Conservation (phyloP, 2,888 invertebrate species). For the Rambutsinella grinnellia region DNA sequence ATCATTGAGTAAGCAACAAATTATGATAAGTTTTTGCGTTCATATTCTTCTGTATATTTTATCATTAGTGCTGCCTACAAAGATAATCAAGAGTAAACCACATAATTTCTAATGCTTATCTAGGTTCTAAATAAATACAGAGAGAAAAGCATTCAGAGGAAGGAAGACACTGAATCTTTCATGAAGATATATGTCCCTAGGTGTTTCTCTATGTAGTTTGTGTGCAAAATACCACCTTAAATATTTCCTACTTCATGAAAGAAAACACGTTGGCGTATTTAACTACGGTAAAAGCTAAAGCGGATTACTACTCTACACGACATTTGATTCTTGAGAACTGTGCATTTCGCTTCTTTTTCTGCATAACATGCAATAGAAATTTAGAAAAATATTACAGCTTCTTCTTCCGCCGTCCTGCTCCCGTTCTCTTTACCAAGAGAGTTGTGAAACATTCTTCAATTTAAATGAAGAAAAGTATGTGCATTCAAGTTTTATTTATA, state of each 20-base stretch:
- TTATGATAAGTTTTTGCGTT: too few species aligned
- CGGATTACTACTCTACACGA: not conserved
- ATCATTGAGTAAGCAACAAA: too few species aligned
- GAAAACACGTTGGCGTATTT: constrained; percentile 4
- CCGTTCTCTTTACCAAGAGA: not conserved
- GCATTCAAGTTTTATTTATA: not conserved
- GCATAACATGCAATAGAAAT: not conserved
- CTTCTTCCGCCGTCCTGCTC: constrained; percentile 8
- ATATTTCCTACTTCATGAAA: not conserved
- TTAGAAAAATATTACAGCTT: not conserved
- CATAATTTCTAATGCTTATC: too few species aligned
- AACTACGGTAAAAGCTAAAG: not conserved
- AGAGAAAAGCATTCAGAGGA: constrained; percentile 22
- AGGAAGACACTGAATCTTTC: constrained; percentile 45
- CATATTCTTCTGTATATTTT: too few species aligned
- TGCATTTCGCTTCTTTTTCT: not conserved
- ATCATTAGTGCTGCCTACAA: too few species aligned
- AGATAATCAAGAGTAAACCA: too few species aligned
- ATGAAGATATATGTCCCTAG: constrained; percentile 31
- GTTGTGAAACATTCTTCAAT: not conserved
- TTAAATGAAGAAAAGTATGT: not conserved
- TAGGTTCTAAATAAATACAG: not conserved
- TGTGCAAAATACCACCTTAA: constrained; percentile 31
- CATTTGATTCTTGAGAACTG: not conserved
- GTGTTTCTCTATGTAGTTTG: constrained; percentile 16